Percentiles rank a stretch among this genome's conserved stretches.
Conservation (phyloP, 2,888 invertebrate genomes). For the Platypus cylindrus region DNA sequence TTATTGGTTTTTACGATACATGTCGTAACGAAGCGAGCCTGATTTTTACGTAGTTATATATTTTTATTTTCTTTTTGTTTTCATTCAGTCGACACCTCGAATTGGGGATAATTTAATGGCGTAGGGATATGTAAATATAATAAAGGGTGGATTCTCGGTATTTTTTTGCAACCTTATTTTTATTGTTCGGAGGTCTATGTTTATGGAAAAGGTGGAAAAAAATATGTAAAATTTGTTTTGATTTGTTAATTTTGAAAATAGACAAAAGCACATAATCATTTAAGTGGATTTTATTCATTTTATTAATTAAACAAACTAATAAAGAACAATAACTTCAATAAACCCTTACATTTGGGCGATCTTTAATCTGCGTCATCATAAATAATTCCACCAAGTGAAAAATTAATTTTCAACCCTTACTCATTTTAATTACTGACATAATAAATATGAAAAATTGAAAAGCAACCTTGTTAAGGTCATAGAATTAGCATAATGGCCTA, state of each 20-base stretch:
- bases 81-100: conserved; percentile 15
- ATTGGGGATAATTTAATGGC: conserved; percentile 14
- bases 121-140: conserved; percentile 15
- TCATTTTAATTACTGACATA: conserved; percentile 15
- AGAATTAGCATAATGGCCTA: conserved; percentile 29
- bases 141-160: too few species aligned
- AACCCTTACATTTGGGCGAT: conserved; percentile 7
- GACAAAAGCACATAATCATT: too few species aligned
- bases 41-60: conserved; percentile 23
- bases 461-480: conserved; percentile 25
- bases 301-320: too few species aligned
- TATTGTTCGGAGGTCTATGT: too few species aligned
- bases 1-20: conserved; percentile 27
- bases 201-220: too few species aligned
- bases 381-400: conserved; percentile 14
- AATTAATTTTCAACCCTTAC: conserved; percentile 16
- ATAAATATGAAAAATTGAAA: conserved; percentile 27
- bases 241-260: too few species aligned
- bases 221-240: background rate
- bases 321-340: conserved; percentile 1
- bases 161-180: too few species aligned
- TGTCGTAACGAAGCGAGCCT: conserved; percentile 20
- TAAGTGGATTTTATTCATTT: too few species aligned
- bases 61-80: conserved; percentile 15
- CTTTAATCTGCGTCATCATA: conserved; percentile 11